Percentiles rank a stretch among this genome's conserved stretches.
Evolutionary conservation across 1,140 invertebrate species (phyloP).

Genomic region (Rhopalosiphum padi): DNA sequence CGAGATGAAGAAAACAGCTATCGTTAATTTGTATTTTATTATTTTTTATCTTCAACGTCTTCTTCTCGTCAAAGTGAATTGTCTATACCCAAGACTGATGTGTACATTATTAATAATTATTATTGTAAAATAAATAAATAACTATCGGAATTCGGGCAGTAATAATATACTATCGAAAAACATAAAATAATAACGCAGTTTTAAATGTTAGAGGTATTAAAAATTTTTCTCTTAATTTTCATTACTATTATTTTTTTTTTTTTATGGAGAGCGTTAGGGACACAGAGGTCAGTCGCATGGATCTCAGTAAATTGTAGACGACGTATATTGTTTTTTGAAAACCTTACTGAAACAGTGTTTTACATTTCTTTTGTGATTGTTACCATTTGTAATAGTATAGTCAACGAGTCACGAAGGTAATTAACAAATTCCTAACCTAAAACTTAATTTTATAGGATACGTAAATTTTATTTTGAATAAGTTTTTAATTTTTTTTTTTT

Average conservation of each 20-base stretch:
- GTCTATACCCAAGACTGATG: constrained; percentile 52
- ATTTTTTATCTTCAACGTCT: neutral
- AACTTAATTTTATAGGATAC: constrained; percentile 53
- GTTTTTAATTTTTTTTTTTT: neutral
- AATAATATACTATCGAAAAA: constrained; percentile 26
- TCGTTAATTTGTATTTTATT: neutral
- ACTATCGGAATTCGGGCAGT: constrained; percentile 3
- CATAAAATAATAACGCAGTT: constrained; percentile 30
- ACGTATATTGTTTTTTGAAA: constrained; percentile 31
- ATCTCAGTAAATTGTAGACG: constrained; percentile 52
- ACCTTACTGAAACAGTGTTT: constrained; percentile 44
- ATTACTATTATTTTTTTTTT: constrained; percentile 29
- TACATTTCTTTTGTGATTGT: constrained; percentile 55
- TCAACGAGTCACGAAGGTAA: constrained; percentile 57
- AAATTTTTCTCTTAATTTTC: neutral
- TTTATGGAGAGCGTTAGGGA: neutral
- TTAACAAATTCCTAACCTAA: constrained; percentile 57
- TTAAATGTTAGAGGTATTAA: neutral
- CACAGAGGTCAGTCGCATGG: constrained; percentile 50
- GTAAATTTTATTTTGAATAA: constrained; percentile 43
- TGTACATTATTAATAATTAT: constrained; percentile 39
- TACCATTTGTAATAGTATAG: constrained; percentile 56
- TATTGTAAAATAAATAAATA: constrained; percentile 12
- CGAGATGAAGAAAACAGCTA: neutral
- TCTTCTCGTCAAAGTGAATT: neutral